Evolutionary conservation across 2,888 invertebrate species (phyloP), one percentile per base, ranked within the genome.

Genomic region (Macrophya alboannulata): DNA sequence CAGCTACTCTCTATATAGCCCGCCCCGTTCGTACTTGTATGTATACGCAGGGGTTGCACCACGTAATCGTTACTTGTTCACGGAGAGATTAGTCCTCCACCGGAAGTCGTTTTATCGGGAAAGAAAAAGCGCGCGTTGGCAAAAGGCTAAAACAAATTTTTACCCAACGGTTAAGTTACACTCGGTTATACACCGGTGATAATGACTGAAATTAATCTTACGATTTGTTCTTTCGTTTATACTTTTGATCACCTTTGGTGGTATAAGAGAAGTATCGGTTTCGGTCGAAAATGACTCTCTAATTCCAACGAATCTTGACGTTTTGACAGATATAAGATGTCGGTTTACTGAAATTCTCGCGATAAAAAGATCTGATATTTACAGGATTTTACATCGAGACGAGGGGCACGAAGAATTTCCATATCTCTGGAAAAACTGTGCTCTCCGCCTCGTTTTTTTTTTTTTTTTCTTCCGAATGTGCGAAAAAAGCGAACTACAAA

Each of bases 1-100:
- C 21, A 40, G 43, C 25, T 55, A 40, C 43, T 43, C 59, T 48
- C 17, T 37, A 9, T 37, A 9, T 31, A 51, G 74, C 77, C 31
- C 55, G 31, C 51, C 55, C 72, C 31, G 74, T 45, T 45, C 45
- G n/a, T 45, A n/a, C 25, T 17, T 37, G 74, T 74, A 45, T 12
- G 77, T 77, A 51, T 31, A 31, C 40, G 51, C 55, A 31, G 77
- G 77, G 77, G 17, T n/a, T 55, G 77, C 77, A 55, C 55, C 15
- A 77, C 31, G 55, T 77, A 77, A 77, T 77, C 77, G 51, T 43
- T 77, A 77, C 77, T 77, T 77, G 77, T 77, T 77, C 77, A 17
- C 51, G 31, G 31, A 48, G 77, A 48, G 77, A 77, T 77, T 77
- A 77, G 55, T n/a, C 77, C 40, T 43, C 15, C 15, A n/a, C 31